Evolutionary conservation across 2,888 invertebrate species (phyloP).

Genomic region (Campoletis raptor): DNA sequence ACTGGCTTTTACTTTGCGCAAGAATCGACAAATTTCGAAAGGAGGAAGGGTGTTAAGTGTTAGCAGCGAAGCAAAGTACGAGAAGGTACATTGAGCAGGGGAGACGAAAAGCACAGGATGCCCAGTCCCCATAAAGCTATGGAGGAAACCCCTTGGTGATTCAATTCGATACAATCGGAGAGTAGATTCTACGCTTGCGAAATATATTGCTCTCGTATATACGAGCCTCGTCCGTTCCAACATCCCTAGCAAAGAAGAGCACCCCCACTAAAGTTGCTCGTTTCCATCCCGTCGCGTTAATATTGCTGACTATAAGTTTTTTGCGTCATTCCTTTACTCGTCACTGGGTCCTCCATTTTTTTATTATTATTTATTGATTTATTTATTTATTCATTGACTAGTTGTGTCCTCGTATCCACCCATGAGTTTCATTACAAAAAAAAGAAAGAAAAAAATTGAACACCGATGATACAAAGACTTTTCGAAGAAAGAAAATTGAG

Average conservation of each 20-base stretch:
- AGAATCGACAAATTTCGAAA: constrained; percentile 75
- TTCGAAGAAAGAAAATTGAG: too few relatives aligned
- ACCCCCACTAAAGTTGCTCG: constrained; percentile 28
- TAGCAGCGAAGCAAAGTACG: constrained; percentile 48
- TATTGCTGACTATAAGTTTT: constrained; percentile 56
- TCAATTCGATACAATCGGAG: constrained; percentile 79
- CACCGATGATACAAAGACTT: too few relatives aligned
- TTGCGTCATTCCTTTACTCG: constrained; percentile 1
- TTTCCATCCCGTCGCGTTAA: constrained; percentile 60
- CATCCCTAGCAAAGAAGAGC: constrained; percentile 27
- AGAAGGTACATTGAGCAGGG: constrained; percentile 47
- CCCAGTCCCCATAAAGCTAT: constrained; percentile 5
- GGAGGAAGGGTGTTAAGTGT: constrained; percentile 66
- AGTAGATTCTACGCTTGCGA: constrained; percentile 77
- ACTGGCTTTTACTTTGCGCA: constrained; percentile 67
- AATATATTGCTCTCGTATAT: constrained; percentile 75
- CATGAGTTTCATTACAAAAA: background rate
- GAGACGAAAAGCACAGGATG: constrained; percentile 39
- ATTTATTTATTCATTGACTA: constrained; percentile 38
- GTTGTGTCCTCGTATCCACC: background rate
- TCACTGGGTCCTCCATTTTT: constrained; percentile 5
- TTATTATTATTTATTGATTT: constrained; percentile 27
- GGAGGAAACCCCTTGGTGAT: constrained; percentile 73
- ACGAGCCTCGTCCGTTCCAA: constrained; percentile 41
- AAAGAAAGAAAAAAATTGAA: too few relatives aligned